Conservation (phyloP, 2,113 vertebrate species). For the Apeltes quadracus region DNA sequence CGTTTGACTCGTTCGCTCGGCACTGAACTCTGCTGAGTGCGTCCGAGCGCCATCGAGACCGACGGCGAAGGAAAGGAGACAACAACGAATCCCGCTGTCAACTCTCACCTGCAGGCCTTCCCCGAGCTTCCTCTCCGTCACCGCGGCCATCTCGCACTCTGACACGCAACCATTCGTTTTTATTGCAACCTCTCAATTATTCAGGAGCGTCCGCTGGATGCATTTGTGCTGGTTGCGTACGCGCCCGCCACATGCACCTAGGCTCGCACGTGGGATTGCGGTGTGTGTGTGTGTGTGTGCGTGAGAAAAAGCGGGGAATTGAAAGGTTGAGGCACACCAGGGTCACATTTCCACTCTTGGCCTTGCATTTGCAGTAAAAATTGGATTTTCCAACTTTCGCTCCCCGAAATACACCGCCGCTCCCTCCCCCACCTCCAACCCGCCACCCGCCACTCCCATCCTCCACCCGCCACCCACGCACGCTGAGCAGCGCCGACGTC, state of each 20-base stretch:
- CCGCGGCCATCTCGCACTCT: conserved; percentile 36
- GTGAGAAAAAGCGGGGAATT: conserved; percentile 15
- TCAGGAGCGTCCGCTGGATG: conserved; percentile 58
- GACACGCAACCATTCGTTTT: conserved; percentile 57
- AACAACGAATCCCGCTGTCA: conserved; percentile 46
- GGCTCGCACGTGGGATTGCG: not conserved
- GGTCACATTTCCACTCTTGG: conserved; percentile 38
- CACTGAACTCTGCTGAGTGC: conserved; percentile 28
- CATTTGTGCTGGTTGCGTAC: conserved; percentile 29
- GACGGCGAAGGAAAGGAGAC: not conserved
- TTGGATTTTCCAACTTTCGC: not conserved
- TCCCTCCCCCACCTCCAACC: no score
- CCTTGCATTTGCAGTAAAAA: conserved; percentile 21
- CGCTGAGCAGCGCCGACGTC: conserved; percentile 21
- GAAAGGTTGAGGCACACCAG: conserved; percentile 14
- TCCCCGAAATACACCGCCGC: not conserved
- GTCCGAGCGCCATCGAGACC: not conserved
- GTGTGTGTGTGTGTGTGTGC: not conserved
- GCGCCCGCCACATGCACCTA: conserved; percentile 5
- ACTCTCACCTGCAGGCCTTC: conserved; percentile 62
- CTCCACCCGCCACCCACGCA: not conserved
- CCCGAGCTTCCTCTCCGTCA: conserved; percentile 18
- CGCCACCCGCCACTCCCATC: no score
- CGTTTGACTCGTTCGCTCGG: conserved; percentile 42
- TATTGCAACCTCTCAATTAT: conserved; percentile 78